phyloP scores from a whole-genome alignment of 1,140 invertebrate genomes.

The Papilio aristodemus region DNA sequence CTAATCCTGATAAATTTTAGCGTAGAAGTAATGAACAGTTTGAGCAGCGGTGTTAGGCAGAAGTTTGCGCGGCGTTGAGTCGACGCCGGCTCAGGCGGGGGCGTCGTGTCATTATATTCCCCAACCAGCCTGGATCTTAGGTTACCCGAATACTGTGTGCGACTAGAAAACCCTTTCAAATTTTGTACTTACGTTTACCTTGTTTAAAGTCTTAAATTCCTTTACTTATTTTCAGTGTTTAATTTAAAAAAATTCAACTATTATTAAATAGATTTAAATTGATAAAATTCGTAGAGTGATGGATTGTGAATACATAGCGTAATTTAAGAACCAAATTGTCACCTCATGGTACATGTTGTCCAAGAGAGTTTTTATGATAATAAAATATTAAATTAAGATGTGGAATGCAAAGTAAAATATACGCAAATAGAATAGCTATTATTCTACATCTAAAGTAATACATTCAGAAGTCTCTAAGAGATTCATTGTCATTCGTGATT shows the following conservation, averaged over 20 bases:
- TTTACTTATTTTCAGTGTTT: not conserved
- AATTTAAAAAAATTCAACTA: too few relatives aligned
- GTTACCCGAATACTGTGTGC: constrained; percentile 38
- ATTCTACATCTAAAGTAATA: too few relatives aligned
- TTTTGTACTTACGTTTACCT: not conserved
- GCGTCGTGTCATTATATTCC: constrained; percentile 50
- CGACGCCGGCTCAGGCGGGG: constrained; percentile 54
- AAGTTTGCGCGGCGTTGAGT: constrained; percentile 51
- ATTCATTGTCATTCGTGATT: constrained; percentile 42
- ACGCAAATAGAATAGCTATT: too few relatives aligned
- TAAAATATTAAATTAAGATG: too few relatives aligned
- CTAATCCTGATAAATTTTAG: constrained; percentile 34
- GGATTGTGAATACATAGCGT: too few relatives aligned
- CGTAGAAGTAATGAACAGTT: constrained; percentile 44
- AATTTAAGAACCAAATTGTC: too few relatives aligned
- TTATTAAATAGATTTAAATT: too few relatives aligned
- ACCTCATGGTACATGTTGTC: too few relatives aligned
- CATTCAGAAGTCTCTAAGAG: not conserved
- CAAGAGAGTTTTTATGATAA: too few relatives aligned
- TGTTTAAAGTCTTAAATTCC: constrained; percentile 29
- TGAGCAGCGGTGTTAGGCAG: constrained; percentile 47
- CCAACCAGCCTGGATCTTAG: constrained; percentile 52
- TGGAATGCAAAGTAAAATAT: too few relatives aligned
- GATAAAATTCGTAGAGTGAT: too few relatives aligned
- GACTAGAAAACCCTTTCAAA: constrained; percentile 20